Evolutionary conservation across 2,797 vertebrate genomes (phyloP), one percentile per base, ranked within the genome.

Genomic region (Falco naumanni): DNA sequence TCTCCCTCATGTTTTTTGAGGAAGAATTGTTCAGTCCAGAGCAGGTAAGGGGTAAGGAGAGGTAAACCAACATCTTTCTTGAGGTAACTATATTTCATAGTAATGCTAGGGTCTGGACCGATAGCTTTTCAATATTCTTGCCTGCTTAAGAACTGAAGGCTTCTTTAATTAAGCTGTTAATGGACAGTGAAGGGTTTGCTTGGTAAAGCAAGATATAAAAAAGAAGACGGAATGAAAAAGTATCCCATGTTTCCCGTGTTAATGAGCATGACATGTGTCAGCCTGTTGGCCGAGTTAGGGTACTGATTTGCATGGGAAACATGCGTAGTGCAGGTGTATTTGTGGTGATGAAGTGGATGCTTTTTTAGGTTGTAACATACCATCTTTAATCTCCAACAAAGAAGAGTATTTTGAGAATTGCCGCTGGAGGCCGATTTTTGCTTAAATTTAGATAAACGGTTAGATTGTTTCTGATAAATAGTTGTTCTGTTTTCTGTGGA

Each of bases 1-100:
- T 96, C 51, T 94, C 97, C 11, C 24, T 96, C 77, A 57, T 97
- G 18, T 95, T 97, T 95, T 84, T 95, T 56, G 96, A 96, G 91
- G 97, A 98, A 75, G 97, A 84, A 69, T 84, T 94, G 0, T 95
- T 97, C 82, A 74, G 68, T 86, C 88, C 91, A 74, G 86, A 94
- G 16, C 95, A 97, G 97, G 97, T 98, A 97, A 95, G 93, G 41
- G 24, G 17, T 34, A 82, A 83, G 90, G 25, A 50, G 43, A 81
- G 80, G 48, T 41, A 70, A 50, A 59, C 2, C 18, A 59, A 9
- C 45, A 43, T 64, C 17, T 65, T 48, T 37, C 51, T 34, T 22
- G 13, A 54, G 77, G 18, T 60, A 75, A 72, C 16, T 24, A 3
- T 37, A 17, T 66, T 66, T 8, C 9, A 21, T 61, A 48, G 31